Percentiles rank a stretch among this genome's conserved stretches.
Conservation (phyloP, 2,113 vertebrate genomes). For the Centropus unirufus region DNA sequence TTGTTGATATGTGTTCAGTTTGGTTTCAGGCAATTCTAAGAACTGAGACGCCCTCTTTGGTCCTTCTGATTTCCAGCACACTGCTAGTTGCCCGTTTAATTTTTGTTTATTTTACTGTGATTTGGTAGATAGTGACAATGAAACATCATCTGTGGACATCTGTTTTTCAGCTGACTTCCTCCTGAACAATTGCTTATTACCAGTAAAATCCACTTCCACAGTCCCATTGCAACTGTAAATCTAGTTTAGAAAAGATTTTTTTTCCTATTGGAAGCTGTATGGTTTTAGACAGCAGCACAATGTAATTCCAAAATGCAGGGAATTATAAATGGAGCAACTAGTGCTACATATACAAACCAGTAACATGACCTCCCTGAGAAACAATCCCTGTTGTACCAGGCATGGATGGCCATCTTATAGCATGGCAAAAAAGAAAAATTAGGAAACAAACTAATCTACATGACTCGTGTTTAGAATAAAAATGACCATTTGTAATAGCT, state of each 20-base stretch:
- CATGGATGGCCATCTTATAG: neutral
- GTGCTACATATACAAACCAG: neutral
- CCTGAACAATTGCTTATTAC: constrained; percentile 29
- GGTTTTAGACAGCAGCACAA: neutral
- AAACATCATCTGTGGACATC: constrained; percentile 26
- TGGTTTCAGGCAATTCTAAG: constrained; percentile 9
- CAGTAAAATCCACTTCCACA: neutral
- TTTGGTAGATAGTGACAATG: constrained; percentile 28
- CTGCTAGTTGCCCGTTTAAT: constrained; percentile 38
- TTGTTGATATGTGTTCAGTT: neutral
- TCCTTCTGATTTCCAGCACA: constrained; percentile 9
- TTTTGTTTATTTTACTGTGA: constrained; percentile 22
- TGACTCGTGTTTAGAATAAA: neutral
- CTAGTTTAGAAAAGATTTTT: constrained; percentile 17
- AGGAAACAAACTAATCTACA: neutral
- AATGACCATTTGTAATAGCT: neutral
- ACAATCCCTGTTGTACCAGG: neutral
- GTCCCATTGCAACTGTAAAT: constrained; percentile 3
- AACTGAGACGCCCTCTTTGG: neutral
- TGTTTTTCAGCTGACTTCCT: constrained; percentile 29
- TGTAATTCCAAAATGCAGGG: constrained; percentile 32
- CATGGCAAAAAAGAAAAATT: neutral
- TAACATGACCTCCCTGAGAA: neutral
- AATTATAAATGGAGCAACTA: neutral
- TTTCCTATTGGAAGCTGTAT: constrained; percentile 18